These are phyloP conservation scores for Cynopterus brachyotis DNA, from an alignment of 2,113 vertebrate genomes.

Conservation along the genomic window DNA sequence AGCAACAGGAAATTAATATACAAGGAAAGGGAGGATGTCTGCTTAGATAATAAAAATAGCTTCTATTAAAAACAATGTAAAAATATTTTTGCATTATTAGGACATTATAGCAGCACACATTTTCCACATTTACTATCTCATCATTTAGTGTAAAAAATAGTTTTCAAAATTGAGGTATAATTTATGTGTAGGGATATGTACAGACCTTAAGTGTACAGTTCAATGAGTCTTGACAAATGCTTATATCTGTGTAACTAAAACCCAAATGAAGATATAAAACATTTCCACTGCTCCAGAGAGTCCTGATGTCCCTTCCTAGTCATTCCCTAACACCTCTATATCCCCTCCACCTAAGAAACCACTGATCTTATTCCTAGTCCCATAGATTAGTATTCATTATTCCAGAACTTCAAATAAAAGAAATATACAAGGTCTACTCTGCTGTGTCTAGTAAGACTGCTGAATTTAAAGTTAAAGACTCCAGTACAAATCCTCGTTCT, in stretches of 20 bases:
- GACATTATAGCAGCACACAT: neutral
- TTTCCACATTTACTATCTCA: neutral
- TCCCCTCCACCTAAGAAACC: neutral
- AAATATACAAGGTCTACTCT: neutral
- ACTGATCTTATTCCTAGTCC: neutral
- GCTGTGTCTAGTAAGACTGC: neutral
- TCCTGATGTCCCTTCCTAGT: neutral
- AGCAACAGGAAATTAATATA: neutral
- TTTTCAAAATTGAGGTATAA: neutral
- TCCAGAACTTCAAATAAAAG: slow-evolving; percentile 1
- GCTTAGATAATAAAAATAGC: neutral
- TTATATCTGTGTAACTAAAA: neutral
- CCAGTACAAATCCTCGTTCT: neutral
- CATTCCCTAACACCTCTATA: neutral
- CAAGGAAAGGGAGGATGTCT: neutral
- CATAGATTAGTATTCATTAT: neutral
- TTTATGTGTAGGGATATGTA: neutral
- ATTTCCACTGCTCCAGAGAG: neutral
- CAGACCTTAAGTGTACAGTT: neutral
- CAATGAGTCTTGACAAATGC: neutral
- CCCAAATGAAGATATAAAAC: neutral
- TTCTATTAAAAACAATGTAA: neutral
- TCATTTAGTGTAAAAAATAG: neutral
- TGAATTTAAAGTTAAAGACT: neutral
- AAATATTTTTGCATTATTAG: neutral